Evolutionary conservation across 2,113 vertebrate species (phyloP).

Genomic region (Bos indicus): DNA sequence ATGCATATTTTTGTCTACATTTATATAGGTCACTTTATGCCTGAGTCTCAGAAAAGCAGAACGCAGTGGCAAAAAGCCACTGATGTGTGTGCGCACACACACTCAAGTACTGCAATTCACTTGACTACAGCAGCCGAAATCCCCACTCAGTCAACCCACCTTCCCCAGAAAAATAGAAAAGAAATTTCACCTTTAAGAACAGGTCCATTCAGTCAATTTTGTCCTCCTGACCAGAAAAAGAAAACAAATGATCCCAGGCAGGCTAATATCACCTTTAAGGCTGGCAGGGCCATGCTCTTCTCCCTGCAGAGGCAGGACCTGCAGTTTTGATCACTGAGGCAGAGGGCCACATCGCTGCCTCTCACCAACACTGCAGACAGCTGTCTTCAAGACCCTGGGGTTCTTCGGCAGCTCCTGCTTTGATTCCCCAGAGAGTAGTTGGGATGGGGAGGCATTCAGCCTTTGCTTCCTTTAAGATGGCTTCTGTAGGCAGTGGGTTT

Average conservation of each 20-base stretch:
- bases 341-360: not conserved
- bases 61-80: slow-evolving; percentile 21
- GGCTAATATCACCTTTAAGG: not conserved
- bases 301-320: not conserved
- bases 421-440: too few species aligned
- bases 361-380: not conserved
- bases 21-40: slow-evolving; percentile 26
- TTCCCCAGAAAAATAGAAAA: not conserved
- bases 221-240: not conserved
- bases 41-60: slow-evolving; percentile 41
- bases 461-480: too few species aligned
- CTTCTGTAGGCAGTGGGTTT: not conserved
- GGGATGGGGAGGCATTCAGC: too few species aligned
- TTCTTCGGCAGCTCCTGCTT: too few species aligned
- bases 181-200: not conserved
- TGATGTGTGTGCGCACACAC: not conserved
- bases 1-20: slow-evolving; percentile 18
- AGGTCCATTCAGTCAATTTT: not conserved
- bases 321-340: not conserved
- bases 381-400: not conserved
- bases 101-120: not conserved
- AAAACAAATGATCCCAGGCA: not conserved
- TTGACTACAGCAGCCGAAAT: not conserved
- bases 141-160: not conserved
- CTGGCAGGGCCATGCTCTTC: not conserved